Evolutionary conservation across 2,113 vertebrate species (phyloP), one percentile per base, ranked within the genome.

Genomic region (Callorhinus ursinus): DNA sequence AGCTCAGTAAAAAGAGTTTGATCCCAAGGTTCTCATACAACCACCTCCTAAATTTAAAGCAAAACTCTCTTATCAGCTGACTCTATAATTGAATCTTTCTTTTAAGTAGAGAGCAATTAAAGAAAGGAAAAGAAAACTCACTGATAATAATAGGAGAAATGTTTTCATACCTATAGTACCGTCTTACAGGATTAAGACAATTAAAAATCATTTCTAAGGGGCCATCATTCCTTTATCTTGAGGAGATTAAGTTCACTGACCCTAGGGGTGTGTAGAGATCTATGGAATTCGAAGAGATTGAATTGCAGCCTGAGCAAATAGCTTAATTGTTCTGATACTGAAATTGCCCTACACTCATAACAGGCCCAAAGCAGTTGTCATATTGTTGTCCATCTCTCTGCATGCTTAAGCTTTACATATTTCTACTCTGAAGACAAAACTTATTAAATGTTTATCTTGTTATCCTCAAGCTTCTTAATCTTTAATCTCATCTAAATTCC

Each of bases 401-500:
- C 65, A 81, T 92, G 28, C n/a, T 98, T 97, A 97, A 98, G 33
- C 21, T 88, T 93, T 92, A 46, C 65, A 95, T 31, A 97, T 94
- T 97, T 98, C 77, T 90, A 61, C 82, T 95, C 83, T 97, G 81
- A 95, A 76, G 95, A 96, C 24, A 97, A 98, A 97, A 90, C 79
- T 95, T 49, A 65, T 95, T 97, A 55, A 90, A 96, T 93, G 74
- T 80, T 98, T 97, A 93, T 85, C 76, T 97, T 97, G 96, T 59
- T 63, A 97, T 90, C 90, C 57, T 94, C 51, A 94, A 98, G 80
- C 19, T 92, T 86, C 93, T 97, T 98, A 96, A 96, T 97, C 94
- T 98, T 98, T 98, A 97, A 97, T 98, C 93, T 98, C 53, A 98
- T 96, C 88, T 93, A 55, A 87, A 98, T 97, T 97, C 26, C 94